Conservation (phyloP, 53 echinoderm and acorn worm genomes). For the Crossaster papposus region DNA sequence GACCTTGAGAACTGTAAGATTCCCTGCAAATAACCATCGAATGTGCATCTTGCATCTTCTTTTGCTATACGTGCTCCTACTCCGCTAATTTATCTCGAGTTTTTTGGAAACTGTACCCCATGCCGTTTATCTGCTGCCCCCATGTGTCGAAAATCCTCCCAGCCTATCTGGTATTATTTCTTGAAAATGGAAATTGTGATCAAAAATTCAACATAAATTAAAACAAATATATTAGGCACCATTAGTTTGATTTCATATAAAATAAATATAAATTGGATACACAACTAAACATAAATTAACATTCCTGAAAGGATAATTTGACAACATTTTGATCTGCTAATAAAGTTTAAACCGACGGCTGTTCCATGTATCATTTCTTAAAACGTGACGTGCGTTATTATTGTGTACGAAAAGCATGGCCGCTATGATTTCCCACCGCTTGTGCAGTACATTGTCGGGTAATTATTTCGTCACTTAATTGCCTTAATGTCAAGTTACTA, state of each 20-base stretch:
- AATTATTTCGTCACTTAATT: not conserved
- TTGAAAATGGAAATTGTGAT: not conserved
- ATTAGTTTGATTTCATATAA: not conserved
- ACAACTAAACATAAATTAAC: not conserved
- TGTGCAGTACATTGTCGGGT: constrained; percentile 59
- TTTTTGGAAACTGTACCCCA: too few relatives aligned
- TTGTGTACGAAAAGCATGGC: constrained; percentile 57
- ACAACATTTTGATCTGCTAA: too few relatives aligned
- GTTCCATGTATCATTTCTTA: constrained; percentile 24
- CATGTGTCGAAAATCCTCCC: not conserved
- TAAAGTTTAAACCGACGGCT: not conserved
- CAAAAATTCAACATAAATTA: not conserved
- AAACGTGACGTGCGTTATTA: not conserved
- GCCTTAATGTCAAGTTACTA: not conserved
- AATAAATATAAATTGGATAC: not conserved
- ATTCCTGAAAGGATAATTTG: too few relatives aligned
- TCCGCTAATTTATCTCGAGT: too few relatives aligned
- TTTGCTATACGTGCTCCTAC: not conserved
- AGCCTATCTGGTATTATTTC: not conserved
- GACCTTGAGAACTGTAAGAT: constrained; percentile 17
- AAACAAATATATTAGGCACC: not conserved
- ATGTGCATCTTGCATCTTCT: not conserved
- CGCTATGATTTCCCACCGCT: constrained; percentile 50
- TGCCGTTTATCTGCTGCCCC: too few relatives aligned
- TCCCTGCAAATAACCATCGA: constrained; percentile 40